Evolutionary conservation across 2,888 invertebrate genomes (phyloP).

Genomic region (Andricus curvator): DNA sequence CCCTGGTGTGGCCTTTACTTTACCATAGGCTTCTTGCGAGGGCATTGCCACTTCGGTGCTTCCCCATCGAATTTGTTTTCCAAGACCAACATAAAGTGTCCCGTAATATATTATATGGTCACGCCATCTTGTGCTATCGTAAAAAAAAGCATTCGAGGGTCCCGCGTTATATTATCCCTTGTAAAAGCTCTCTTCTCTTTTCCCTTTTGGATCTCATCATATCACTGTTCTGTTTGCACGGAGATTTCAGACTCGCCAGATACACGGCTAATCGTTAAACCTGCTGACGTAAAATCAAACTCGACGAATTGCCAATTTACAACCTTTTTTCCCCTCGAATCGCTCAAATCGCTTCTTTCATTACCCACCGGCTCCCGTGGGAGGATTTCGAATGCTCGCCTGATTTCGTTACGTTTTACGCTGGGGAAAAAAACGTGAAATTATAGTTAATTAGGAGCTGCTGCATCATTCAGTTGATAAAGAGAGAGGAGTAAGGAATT

Average conservation of each 20-base stretch:
- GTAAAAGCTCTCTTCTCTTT: constrained; percentile 52
- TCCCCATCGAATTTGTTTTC: constrained; percentile 60
- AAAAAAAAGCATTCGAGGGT: constrained; percentile 64
- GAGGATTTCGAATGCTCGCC: constrained; percentile 46
- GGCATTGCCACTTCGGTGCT: constrained; percentile 51
- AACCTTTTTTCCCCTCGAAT: constrained; percentile 24
- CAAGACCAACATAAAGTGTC: constrained; percentile 59
- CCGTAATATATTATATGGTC: constrained; percentile 65
- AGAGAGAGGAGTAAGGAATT: constrained; percentile 18
- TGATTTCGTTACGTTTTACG: constrained; percentile 45
- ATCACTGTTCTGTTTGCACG: constrained; percentile 47
- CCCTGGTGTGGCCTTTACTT: constrained; percentile 24
- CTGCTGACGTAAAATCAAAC: constrained; percentile 40
- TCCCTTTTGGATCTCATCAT: constrained; percentile 49
- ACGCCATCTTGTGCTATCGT: constrained; percentile 69
- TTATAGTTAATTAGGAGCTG: constrained; percentile 33
- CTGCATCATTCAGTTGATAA: constrained; percentile 37
- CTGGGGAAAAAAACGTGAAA: constrained; percentile 40
- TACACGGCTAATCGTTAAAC: constrained; percentile 35
- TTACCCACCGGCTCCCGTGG: constrained; percentile 34
- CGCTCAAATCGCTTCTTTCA: constrained; percentile 27
- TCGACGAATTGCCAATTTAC: constrained; percentile 41
- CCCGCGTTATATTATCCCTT: constrained; percentile 55
- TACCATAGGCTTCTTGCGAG: constrained; percentile 45
- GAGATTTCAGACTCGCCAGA: constrained; percentile 21